These are phyloP conservation scores for Galeopsomyia nigrocyanea DNA, from an alignment of 2,888 invertebrate species.

Conservation along the genomic window DNA sequence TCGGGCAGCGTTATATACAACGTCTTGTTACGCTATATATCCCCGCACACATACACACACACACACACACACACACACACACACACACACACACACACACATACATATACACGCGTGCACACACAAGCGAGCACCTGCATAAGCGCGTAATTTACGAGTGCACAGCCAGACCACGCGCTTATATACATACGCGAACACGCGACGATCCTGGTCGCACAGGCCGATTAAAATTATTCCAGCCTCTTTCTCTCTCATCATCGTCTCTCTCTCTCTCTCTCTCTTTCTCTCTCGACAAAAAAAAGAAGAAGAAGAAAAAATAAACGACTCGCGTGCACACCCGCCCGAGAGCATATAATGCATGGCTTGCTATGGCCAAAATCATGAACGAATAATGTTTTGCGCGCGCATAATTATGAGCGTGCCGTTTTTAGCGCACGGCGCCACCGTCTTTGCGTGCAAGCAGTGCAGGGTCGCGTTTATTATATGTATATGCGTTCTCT, in stretches of 20 bases:
- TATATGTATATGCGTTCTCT: too few relatives aligned
- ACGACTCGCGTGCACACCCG: too few relatives aligned
- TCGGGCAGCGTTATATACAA: conserved; percentile 37
- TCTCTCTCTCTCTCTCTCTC: conserved; percentile 52
- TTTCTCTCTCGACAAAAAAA: too few relatives aligned
- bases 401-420: conserved; percentile 60
- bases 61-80: conserved; percentile 4
- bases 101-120: too few relatives aligned
- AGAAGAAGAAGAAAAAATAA: too few relatives aligned
- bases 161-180: conserved; percentile 7
- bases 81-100: background rate
- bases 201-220: conserved; percentile 15
- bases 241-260: conserved; percentile 49
- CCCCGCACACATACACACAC: background rate
- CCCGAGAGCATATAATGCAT: background rate
- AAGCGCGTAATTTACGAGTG: conserved; percentile 43
- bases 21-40: conserved; percentile 40
- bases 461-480: too few relatives aligned
- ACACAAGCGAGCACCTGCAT: background rate
- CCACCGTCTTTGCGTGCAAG: background rate
- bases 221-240: conserved; percentile 47
- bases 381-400: conserved; percentile 59
- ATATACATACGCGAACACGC: conserved; percentile 43
- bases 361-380: background rate
- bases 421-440: conserved; percentile 57